These are phyloP conservation scores for Tridacna gigas DNA, from an alignment of 2,888 invertebrate genomes.

Conservation along the genomic window DNA sequence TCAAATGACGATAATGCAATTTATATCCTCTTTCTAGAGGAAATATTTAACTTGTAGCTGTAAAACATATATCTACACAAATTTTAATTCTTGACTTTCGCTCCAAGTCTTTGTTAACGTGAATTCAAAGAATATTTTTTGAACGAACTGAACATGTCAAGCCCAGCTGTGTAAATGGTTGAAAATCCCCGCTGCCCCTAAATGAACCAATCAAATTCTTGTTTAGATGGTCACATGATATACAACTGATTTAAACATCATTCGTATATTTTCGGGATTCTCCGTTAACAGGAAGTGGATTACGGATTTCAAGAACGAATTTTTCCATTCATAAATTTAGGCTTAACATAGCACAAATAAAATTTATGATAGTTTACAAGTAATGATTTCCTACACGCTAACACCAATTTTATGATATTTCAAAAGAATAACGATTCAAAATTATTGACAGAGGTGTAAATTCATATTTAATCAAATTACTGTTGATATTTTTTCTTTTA, in stretches of 20 bases:
- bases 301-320: neutral
- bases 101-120: neutral
- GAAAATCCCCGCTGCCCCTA: constrained; percentile 79
- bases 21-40: constrained; percentile 15
- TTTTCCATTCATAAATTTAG: neutral
- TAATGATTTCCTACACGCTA: too few relatives aligned
- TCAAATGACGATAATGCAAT: neutral
- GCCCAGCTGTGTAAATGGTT: constrained; percentile 69
- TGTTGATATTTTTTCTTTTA: too few relatives aligned
- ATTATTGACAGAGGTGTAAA: too few relatives aligned
- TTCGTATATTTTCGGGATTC: constrained; percentile 2
- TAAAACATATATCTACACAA: constrained; percentile 6
- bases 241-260: neutral
- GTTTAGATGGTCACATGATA: constrained; percentile 51
- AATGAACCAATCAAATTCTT: constrained; percentile 76
- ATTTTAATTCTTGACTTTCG: constrained; percentile 1
- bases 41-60: neutral
- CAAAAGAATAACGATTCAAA: too few relatives aligned
- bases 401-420: too few relatives aligned
- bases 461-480: too few relatives aligned
- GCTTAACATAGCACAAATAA: neutral
- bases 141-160: constrained; percentile 36
- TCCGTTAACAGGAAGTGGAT: constrained; percentile 12
- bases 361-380: neutral
- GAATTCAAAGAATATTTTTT: constrained; percentile 25